Evolutionary conservation across 1,140 invertebrate species (phyloP), one percentile per base, ranked within the genome.

Genomic region (Spodoptera frugiperda): DNA sequence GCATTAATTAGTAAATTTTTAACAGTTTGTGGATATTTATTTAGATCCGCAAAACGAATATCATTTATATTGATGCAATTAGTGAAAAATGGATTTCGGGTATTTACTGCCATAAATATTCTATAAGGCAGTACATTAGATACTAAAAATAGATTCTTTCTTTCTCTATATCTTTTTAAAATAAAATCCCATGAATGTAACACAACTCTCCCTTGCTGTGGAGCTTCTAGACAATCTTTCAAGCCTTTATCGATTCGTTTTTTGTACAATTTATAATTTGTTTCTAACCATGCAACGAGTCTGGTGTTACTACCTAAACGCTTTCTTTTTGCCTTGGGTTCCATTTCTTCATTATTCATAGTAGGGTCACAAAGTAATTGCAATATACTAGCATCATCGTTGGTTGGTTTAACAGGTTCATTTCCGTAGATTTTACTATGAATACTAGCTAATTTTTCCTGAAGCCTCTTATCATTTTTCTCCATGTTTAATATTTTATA

Each of bases 161-260:
- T 44, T 61, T 91, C 87, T 70, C 80, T 84, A 72, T 92, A 94
- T 82, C 92, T 84, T 51, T 78, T 82, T 73, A 93, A 85, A 79
- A 94, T 89, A 70, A 91, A 93, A 33, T 88, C 80, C 92, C 92
- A 94, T 6, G 90, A 81, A 77, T 91, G 86, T 14, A 94, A 72
- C 8, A 82, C 77, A 12, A 91, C 61, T 84, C 87, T 91, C n/a
- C 87, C 88, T 39, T 61, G 54, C 67, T 78, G 82, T 14, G 92
- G 92, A 46, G 90, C 84, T 73, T 87, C 85, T 73, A 94, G 80
- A n/a, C 78, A 76, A 71, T 59, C 76, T 82, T 83, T 91, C 21
- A 78, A 53, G 30, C 88, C 87, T 53, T 76, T 54, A 30, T 83
- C 78, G 15, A 79, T 19, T 30, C 77, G 79, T 68, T 87, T 53